Percentiles rank a stretch among this genome's conserved stretches.
These are phyloP conservation scores for Agapornis canus DNA, from an alignment of 2,797 vertebrate genomes.

Conservation along the genomic window DNA sequence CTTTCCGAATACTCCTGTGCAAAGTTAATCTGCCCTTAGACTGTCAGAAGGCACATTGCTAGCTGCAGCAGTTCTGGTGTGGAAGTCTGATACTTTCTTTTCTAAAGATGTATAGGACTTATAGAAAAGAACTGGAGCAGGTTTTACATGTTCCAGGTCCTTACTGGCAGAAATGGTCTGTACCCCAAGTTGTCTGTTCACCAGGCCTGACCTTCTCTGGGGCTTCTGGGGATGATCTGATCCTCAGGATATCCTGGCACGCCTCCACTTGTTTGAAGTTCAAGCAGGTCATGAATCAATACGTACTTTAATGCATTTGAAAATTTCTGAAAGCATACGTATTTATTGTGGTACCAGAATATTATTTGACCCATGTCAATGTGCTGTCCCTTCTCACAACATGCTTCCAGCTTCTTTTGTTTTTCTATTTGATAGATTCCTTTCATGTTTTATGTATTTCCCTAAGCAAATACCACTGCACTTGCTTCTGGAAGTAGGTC, in stretches of 20 bases:
- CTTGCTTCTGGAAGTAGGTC: not conserved
- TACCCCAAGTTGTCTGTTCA: not conserved
- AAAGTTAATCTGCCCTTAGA: not conserved
- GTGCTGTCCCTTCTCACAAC: not conserved
- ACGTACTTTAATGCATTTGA: not conserved
- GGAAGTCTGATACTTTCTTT: not conserved
- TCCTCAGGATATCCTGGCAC: not conserved
- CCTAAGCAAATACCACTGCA: not conserved
- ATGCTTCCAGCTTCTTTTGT: not conserved
- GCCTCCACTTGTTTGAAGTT: not conserved
- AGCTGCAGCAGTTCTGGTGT: not conserved
- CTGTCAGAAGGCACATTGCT: not conserved
- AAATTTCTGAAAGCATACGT: not conserved
- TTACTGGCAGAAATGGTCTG: not conserved
- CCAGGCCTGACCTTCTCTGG: not conserved
- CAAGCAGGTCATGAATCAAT: not conserved
- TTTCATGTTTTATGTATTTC: not conserved
- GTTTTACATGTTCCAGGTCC: not conserved
- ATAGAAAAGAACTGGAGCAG: not conserved
- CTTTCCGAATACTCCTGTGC: not conserved
- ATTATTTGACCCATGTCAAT: not conserved
- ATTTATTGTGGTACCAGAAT: not conserved
- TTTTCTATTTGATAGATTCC: not conserved
- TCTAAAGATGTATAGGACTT: not conserved
- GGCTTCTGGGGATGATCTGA: not conserved